Percentiles rank a stretch among this genome's conserved stretches.
phyloP scores from a whole-genome alignment of 1,140 invertebrate species.

The Luehdorfia chinensis region DNA sequence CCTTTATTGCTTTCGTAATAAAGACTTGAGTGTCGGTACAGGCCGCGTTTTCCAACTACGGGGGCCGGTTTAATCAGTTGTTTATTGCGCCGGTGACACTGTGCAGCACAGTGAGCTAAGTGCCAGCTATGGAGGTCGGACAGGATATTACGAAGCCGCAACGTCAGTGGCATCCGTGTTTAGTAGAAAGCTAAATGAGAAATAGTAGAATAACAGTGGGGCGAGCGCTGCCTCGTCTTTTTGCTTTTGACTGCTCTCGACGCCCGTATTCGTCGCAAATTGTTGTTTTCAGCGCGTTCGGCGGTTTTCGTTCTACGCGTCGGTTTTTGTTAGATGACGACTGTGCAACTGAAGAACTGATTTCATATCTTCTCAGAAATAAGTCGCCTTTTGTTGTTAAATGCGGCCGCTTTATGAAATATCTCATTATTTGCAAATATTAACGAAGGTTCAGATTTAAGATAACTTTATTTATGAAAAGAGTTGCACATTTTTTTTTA shows the following conservation, averaged over 20 bases:
- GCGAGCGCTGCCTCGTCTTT: constrained; percentile 12
- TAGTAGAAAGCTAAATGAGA: constrained; percentile 57
- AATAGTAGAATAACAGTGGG: constrained; percentile 47
- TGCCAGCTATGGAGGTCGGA: constrained; percentile 44
- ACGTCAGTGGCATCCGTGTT: constrained; percentile 57
- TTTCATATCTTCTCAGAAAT: background rate
- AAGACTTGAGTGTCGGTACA: constrained; percentile 45
- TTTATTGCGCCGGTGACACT: constrained; percentile 31
- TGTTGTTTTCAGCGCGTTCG: constrained; percentile 3
- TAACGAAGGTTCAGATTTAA: too few relatives aligned
- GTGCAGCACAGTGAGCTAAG: constrained; percentile 16
- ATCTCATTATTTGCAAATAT: too few relatives aligned
- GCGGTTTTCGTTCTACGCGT: constrained; percentile 11
- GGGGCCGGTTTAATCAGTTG: constrained; percentile 34
- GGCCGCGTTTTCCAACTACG: constrained; percentile 31
- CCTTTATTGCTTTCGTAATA: constrained; percentile 69
- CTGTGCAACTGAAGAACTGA: background rate
- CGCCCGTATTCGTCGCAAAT: constrained; percentile 13
- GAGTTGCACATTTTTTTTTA: too few relatives aligned
- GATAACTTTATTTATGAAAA: too few relatives aligned
- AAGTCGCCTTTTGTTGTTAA: too few relatives aligned
- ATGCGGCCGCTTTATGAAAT: too few relatives aligned
- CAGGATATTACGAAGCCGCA: constrained; percentile 70
- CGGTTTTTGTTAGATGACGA: constrained; percentile 4
- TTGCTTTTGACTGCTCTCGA: constrained; percentile 20